Percentiles rank a stretch among this genome's conserved stretches.
Evolutionary conservation across 2,113 vertebrate genomes (phyloP).

Genomic region (Hyla sarda): DNA sequence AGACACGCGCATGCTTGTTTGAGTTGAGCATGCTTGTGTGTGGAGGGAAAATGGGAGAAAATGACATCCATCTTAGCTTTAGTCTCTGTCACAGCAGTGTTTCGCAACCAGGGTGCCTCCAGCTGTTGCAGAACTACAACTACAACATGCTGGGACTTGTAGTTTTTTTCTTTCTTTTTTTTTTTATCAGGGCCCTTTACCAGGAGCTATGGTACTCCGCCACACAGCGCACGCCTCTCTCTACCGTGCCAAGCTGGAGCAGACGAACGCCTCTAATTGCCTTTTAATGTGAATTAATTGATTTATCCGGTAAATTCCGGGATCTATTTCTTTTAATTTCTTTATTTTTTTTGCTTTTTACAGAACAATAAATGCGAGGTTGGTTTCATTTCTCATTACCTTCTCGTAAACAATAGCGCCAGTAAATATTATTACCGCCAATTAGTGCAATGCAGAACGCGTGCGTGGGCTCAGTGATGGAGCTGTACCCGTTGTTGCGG

Average conservation of each 20-base stretch:
- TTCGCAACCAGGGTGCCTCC: no score
- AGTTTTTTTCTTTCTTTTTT: no score
- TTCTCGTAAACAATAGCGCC: constrained; percentile 34
- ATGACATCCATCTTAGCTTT: no score
- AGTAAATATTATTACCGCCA: constrained; percentile 40
- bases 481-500: background rate
- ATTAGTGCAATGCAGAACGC: constrained; percentile 2
- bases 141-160: no score
- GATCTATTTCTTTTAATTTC: constrained; percentile 24
- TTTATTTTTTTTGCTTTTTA: constrained; percentile 36
- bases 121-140: no score
- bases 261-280: background rate
- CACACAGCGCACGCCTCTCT: background rate
- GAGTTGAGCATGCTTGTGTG: no score
- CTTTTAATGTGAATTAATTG: constrained; percentile 38
- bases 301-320: constrained; percentile 17
- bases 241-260: background rate
- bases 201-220: background rate
- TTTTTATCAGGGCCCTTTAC: no score
- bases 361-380: constrained; percentile 13
- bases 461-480: constrained; percentile 24
- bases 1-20: no score
- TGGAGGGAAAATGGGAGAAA: no score
- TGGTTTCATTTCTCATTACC: constrained; percentile 29
- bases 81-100: no score